Conservation (phyloP, 2,113 vertebrate genomes). For the Calypte anna region DNA sequence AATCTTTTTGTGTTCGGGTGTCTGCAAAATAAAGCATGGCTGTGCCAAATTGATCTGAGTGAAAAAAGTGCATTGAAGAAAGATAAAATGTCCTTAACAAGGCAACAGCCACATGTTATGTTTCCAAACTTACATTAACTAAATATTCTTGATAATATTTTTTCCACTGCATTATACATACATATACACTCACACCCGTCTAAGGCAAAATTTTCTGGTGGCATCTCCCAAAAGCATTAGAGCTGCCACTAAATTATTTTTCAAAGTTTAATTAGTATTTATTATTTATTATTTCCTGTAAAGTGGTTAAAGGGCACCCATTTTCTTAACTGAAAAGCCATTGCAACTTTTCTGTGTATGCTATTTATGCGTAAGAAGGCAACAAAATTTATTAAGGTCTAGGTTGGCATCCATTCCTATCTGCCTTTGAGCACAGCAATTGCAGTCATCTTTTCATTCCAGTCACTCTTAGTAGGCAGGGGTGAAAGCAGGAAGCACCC, state of each 20-base stretch:
- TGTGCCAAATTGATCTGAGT: neutral
- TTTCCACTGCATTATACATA: neutral
- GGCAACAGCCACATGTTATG: neutral
- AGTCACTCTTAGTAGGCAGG: rapidly evolving
- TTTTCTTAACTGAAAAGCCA: neutral
- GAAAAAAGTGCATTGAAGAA: neutral
- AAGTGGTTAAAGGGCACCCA: neutral
- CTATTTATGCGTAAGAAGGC: neutral
- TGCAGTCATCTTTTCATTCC: neutral
- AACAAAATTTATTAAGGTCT: neutral
- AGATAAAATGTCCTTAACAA: neutral
- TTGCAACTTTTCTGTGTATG: neutral
- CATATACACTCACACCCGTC: neutral
- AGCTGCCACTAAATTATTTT: neutral
- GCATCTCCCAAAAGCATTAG: neutral
- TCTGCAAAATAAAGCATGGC: neutral
- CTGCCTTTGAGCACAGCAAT: neutral
- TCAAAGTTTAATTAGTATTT: neutral
- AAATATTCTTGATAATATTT: neutral
- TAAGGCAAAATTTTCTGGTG: neutral
- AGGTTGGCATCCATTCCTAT: neutral
- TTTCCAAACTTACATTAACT: neutral
- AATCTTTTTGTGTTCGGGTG: neutral
- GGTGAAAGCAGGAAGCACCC: neutral
- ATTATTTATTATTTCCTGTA: neutral